phyloP scores from a whole-genome alignment of 2,113 vertebrate species.

The Menidia beryllina region DNA sequence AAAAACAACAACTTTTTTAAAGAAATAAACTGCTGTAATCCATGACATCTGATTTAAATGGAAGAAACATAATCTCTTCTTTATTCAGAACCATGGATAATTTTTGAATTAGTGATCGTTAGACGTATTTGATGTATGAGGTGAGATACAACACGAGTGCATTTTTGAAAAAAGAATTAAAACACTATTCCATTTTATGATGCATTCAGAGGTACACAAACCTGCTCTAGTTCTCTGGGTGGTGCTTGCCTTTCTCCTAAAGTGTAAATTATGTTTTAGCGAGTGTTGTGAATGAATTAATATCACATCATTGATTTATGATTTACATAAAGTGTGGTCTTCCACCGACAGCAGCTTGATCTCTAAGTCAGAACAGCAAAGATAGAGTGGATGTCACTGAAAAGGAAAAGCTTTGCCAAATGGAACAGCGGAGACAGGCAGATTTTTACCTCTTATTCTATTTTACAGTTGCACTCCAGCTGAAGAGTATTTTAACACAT shows the following conservation, averaged over 20 bases:
- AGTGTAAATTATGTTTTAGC: slow-evolving; percentile 42
- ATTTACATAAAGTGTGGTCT: slow-evolving; percentile 59
- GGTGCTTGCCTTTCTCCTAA: slow-evolving; percentile 28
- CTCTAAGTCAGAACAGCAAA: slow-evolving; percentile 71
- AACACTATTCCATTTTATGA: slow-evolving; percentile 2
- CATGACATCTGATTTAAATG: slow-evolving; percentile 68
- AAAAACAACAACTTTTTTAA: no score
- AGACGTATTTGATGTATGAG: slow-evolving; percentile 47
- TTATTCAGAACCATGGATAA: slow-evolving; percentile 29
- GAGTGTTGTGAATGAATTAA: slow-evolving; percentile 59
- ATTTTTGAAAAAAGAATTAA: slow-evolving; percentile 25
- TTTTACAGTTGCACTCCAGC: slow-evolving; percentile 47
- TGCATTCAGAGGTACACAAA: slow-evolving; percentile 22
- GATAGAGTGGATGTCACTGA: slow-evolving; percentile 46
- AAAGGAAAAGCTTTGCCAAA: slow-evolving; percentile 70
- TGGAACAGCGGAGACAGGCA: slow-evolving; percentile 70
- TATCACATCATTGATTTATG: slow-evolving; percentile 62
- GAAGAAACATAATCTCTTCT: slow-evolving; percentile 36
- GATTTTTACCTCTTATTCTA: slow-evolving; percentile 43
- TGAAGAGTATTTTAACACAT: slow-evolving; percentile 46
- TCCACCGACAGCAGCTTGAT: slow-evolving; percentile 21
- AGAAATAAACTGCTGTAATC: slow-evolving; percentile 55
- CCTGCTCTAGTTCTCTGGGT: slow-evolving; percentile 39
- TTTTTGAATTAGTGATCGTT: slow-evolving; percentile 48
- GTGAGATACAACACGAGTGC: slow-evolving; percentile 34